Conservation (phyloP, 1,140 invertebrate genomes). For the Bombus pascuorum region DNA sequence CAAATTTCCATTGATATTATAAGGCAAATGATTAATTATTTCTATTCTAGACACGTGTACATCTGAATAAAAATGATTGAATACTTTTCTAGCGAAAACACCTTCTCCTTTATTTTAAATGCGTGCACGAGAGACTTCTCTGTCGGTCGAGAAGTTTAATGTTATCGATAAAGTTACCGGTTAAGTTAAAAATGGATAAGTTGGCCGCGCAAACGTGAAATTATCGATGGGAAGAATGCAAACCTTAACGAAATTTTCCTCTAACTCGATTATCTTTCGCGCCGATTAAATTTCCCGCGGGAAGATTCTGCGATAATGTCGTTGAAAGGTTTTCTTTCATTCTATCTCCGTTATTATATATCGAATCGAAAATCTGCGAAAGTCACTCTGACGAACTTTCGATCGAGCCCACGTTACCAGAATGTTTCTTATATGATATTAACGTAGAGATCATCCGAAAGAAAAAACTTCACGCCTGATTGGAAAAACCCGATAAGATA, state of each 20-base stretch:
- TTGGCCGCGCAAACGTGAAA: slow-evolving; percentile 34
- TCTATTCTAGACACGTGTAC: not conserved
- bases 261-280: slow-evolving; percentile 6
- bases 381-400: not conserved
- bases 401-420: not conserved
- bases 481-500: slow-evolving; percentile 27
- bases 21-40: no score
- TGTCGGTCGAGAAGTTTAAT: not conserved
- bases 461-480: not conserved
- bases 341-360: slow-evolving; percentile 14
- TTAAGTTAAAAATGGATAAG: not conserved
- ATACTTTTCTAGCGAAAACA: not conserved
- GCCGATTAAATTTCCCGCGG: not conserved
- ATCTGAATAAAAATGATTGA: not conserved
- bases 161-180: not conserved
- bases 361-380: slow-evolving; percentile 6
- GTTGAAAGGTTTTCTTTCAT: not conserved
- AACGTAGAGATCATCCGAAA: not conserved
- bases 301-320: not conserved
- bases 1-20: no score
- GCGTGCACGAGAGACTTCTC: no score
- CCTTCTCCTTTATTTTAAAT: not conserved
- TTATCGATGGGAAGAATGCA: slow-evolving; percentile 27
- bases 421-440: slow-evolving; percentile 6
- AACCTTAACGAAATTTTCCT: slow-evolving; percentile 28